Base-by-base conservation (phyloP, 2,888 invertebrate genomes). In the Chromoteleia sp. region DNA sequence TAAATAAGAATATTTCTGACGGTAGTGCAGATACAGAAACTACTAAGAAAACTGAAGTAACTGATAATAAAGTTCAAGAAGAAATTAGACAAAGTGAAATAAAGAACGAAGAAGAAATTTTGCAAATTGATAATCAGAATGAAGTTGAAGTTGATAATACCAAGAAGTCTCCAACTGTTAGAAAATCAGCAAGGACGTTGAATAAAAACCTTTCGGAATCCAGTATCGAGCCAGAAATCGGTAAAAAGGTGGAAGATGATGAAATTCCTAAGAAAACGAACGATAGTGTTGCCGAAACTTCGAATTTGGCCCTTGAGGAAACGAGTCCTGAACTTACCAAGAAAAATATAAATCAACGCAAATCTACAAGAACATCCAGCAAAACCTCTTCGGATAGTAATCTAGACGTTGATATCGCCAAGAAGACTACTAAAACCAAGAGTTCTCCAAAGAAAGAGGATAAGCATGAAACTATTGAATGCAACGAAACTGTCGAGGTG, bases 281-380 rank as follows among this genome's bases (percentile, higher is more conserved):
- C 17, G 63, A 65, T 0, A 12, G n/a, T 17, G 19, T n/a, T 33
- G 7, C 17, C 2, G 50, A 65, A 15, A 15, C n/a, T 2, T 7
- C 17, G 12, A 30, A n/a, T 14, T 17, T 8, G n/a, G 4, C 33
- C 14, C 0, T 7, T n/a, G 67, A 59, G 29, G 61, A 68, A 25
- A 77, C 71, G 21, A 21, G 15, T 6, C 1, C 25, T 4, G 85
- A 85, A 3, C 80, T 82, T 6, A 45, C 14, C 6, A 85, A 83
- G 25, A 84, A 83, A 36, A 12, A 19, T 17, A 29, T 43, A 0
- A 48, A 54, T 43, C 59, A 54, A 3, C 84, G 86, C n/a, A 88
- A 86, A 41, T 87, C 86, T 0, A 29, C 74, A 3, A 82, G 86
- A 41, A 84, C 71, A 17, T 76, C 43, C 3, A 82, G 85, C 7